phyloP scores from a whole-genome alignment of 2,888 invertebrate species.

The Formica aserva region DNA sequence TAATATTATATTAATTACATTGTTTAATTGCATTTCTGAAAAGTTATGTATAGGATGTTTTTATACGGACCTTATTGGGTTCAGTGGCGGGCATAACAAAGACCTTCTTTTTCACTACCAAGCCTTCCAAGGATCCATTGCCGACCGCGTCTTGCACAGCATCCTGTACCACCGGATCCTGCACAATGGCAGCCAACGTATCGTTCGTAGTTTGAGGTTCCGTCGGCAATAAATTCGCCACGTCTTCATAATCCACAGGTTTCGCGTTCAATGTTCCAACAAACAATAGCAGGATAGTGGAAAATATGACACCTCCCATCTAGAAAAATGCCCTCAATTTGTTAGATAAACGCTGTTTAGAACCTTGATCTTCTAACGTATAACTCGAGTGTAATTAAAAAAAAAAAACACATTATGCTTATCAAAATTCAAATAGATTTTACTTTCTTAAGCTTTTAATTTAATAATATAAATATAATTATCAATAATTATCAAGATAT shows the following conservation, averaged over 20 bases:
- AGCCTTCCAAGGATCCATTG: conserved; percentile 74
- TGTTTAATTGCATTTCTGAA: neutral
- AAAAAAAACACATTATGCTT: neutral
- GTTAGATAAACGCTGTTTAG: neutral
- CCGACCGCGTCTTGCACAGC: conserved; percentile 72
- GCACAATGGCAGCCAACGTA: conserved; percentile 72
- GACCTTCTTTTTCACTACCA: conserved; percentile 74
- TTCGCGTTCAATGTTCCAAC: conserved; percentile 30
- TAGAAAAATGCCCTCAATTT: conserved; percentile 25
- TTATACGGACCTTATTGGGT: conserved; percentile 66
- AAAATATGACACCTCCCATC: conserved; percentile 34
- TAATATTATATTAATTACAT: conserved; percentile 3
- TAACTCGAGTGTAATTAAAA: neutral
- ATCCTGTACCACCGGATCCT: conserved; percentile 74
- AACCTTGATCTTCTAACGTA: neutral
- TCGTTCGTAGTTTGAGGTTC: conserved; percentile 70
- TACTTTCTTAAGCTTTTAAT: neutral
- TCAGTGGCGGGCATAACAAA: conserved; percentile 69
- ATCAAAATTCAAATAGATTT: neutral
- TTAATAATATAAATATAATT: conserved; percentile 1
- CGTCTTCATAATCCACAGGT: conserved; percentile 66
- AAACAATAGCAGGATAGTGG: conserved; percentile 33
- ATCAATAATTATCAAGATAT: neutral
- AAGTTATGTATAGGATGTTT: neutral
- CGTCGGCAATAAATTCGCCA: conserved; percentile 66